Percentiles rank a stretch among this genome's conserved stretches.
Conservation (phyloP, 2,888 invertebrate genomes). For the Hoplodrina ambigua region DNA sequence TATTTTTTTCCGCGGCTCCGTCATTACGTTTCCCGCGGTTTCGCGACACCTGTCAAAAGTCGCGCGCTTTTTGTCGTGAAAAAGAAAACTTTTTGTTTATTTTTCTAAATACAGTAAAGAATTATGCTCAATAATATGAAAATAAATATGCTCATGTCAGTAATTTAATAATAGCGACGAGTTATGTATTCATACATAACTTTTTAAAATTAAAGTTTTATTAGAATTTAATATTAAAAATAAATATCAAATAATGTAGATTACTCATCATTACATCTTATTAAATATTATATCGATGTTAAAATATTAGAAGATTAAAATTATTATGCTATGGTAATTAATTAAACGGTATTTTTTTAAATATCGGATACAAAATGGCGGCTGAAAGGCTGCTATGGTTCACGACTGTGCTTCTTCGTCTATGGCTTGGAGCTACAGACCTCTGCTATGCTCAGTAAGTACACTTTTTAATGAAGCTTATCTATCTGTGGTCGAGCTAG, state of each 20-base stretch:
- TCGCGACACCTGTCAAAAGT: constrained; percentile 73
- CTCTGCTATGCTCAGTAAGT: constrained; percentile 89
- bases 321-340: constrained; percentile 13
- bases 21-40: constrained; percentile 83
- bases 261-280: neutral
- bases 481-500: neutral
- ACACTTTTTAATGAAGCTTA: constrained; percentile 17
- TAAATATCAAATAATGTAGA: constrained; percentile 34
- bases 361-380: constrained; percentile 74
- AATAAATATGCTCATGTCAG: neutral
- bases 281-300: neutral
- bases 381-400: constrained; percentile 81
- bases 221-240: neutral
- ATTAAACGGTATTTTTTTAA: constrained; percentile 22
- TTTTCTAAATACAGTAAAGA: constrained; percentile 13
- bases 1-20: constrained; percentile 72
- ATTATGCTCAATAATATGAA: constrained; percentile 26
- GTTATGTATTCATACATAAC: constrained; percentile 50
- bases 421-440: constrained; percentile 86
- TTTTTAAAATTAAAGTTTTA: constrained; percentile 35
- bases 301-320: constrained; percentile 15
- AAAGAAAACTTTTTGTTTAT: constrained; percentile 9
- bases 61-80: constrained; percentile 63
- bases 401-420: constrained; percentile 79
- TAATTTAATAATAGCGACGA: neutral